A percentile compares a stretch with the other conserved stretches of the same genome.
Conservation (phyloP, 1,140 invertebrate genomes). For the Cydia amplana region DNA sequence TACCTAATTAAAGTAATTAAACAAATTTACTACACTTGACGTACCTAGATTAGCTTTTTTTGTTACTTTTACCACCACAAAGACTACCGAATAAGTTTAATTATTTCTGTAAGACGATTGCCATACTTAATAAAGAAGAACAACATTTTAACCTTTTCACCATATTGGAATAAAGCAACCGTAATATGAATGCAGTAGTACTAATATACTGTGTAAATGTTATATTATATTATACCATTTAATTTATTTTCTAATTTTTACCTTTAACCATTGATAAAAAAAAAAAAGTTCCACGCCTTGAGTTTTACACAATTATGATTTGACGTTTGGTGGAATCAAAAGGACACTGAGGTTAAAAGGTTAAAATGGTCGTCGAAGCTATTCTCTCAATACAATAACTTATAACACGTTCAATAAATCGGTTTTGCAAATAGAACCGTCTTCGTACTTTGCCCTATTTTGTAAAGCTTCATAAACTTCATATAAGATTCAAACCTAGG, state of each 20-base stretch:
- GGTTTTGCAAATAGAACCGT: not conserved
- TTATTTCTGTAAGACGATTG: not conserved
- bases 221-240: too few relatives aligned
- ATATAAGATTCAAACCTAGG: too few relatives aligned
- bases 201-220: too few relatives aligned
- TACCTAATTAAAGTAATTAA: not conserved
- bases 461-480: constrained; percentile 36
- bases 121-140: not conserved
- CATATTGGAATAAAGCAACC: too few relatives aligned
- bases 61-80: constrained; percentile 12
- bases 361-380: too few relatives aligned
- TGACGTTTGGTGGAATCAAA: too few relatives aligned
- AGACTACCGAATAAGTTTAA: not conserved
- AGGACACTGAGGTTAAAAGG: too few relatives aligned
- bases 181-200: not conserved
- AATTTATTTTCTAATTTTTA: too few relatives aligned
- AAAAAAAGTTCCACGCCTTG: too few relatives aligned
- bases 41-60: constrained; percentile 1
- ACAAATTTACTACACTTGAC: not conserved
- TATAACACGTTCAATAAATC: not conserved
- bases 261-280: too few relatives aligned
- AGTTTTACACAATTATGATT: too few relatives aligned
- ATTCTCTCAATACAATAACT: too few relatives aligned
- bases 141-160: constrained; percentile 9
- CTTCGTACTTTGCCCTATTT: constrained; percentile 28